These are phyloP conservation scores for Sebastes trivittatus DNA, from an alignment of 2,797 vertebrate genomes.

Conservation along the genomic window DNA sequence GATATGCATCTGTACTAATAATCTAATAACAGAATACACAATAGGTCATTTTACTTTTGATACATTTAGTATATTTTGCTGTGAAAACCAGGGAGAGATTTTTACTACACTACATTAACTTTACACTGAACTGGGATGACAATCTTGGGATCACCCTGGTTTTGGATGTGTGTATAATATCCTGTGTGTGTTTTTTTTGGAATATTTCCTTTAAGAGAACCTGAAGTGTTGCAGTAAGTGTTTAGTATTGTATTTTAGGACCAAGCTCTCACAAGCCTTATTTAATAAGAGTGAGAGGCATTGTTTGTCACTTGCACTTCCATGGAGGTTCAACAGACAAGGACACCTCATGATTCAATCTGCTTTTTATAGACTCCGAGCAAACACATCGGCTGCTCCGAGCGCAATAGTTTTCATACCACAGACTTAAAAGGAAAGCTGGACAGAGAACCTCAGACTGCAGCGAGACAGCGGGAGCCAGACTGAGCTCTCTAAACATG, in stretches of 20 bases:
- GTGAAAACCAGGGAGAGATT: not conserved
- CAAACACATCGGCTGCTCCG: constrained; percentile 17
- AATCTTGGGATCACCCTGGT: not conserved
- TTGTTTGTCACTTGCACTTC: constrained; percentile 37
- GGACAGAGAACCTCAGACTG: constrained; percentile 17
- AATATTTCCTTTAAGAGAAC: constrained; percentile 29
- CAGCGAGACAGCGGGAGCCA: constrained; percentile 8
- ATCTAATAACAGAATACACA: not conserved
- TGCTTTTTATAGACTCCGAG: constrained; percentile 65
- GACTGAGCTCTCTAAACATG: constrained; percentile 45
- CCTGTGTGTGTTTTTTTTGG: not conserved
- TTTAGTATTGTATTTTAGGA: constrained; percentile 1
- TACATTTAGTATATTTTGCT: not conserved
- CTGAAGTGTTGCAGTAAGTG: constrained; percentile 27
- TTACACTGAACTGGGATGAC: not conserved
- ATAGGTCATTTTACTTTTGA: not conserved
- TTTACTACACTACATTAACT: not conserved
- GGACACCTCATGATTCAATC: constrained; percentile 12
- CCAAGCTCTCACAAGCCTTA: not conserved
- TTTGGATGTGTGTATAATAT: not conserved
- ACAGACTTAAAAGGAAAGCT: constrained; percentile 73
- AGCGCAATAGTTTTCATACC: constrained; percentile 55
- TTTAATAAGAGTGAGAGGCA: constrained; percentile 31
- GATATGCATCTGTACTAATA: not conserved
- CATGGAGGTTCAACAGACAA: constrained; percentile 33